Base-by-base conservation (phyloP, 2,888 invertebrate genomes). In the Adelphocoris suturalis region DNA sequence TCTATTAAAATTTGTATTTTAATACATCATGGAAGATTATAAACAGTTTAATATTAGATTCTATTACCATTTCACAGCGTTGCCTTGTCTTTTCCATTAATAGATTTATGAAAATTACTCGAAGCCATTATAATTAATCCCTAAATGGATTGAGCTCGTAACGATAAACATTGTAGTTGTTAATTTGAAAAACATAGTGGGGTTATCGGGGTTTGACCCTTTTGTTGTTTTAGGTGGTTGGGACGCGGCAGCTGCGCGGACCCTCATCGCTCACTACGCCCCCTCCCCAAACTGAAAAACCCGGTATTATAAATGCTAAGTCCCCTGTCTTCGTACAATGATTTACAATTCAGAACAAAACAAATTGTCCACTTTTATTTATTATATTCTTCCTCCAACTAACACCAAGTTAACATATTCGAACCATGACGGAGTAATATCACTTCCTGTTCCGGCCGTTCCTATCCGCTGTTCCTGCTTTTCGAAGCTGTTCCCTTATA, bases 301-400 rank as follows among this genome's bases (percentile, higher is more conserved):
- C 1, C 75, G 3, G 19, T 14, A 86, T 86, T 86, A 86, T 86
- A 86, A 86, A 86, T 86, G 86, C 86, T 86, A 86, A 86, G 86
- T 86, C 82, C 82, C 61, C 85, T 61, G 86, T 75, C 86, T 68
- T 86, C 86, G 55, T 47, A 86, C 86, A 68, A 82, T 75, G 75
- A 75, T 75, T 86, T 86, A 75, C 75, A 75, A 86, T 27, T 86
- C 37, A 52, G n/a, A 75, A 37, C 37, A 14, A 82, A 86, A 86
- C 86, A 86, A 86, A 86, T 86, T 86, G 86, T 28, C 46, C 48
- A n/a, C 28, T 47, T n/a, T 75, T 86, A 86, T 86, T 86, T 86
- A 86, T 86, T 82, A 48, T 82, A 82, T 82, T 82, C 82, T 82
- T 82, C 82, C 82, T 47, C 47, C 52, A 16, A 19, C 47, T 27